Percentiles rank a stretch among this genome's conserved stretches.
Conservation (phyloP, 2,113 vertebrate species). For the Danio rerio region GRCz12tu NC_133180.1:42033501-42034000, state of each 20-base stretch:
- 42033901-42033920: too few relatives aligned
- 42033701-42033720: background rate
- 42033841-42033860: too few relatives aligned
- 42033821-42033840: background rate
- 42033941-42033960: too few relatives aligned
- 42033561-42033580: background rate
- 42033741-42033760: background rate
- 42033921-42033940: too few relatives aligned
- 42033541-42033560: background rate
- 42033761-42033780: background rate
- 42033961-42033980: too few relatives aligned
- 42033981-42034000: too few relatives aligned
- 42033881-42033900: too few relatives aligned
- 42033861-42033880: too few relatives aligned
- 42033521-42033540: background rate
- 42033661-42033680: background rate
- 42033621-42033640: background rate
- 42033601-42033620: too few relatives aligned
- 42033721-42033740: background rate
- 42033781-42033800: background rate
- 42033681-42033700: background rate
- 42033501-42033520: constrained; percentile 50
- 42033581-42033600: too few relatives aligned
- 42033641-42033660: background rate
- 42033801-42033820: background rate